A percentile compares a stretch with the other conserved stretches of the same genome.
Conservation (phyloP, 2,888 invertebrate species). For the Zygogramma bicolorata region DNA sequence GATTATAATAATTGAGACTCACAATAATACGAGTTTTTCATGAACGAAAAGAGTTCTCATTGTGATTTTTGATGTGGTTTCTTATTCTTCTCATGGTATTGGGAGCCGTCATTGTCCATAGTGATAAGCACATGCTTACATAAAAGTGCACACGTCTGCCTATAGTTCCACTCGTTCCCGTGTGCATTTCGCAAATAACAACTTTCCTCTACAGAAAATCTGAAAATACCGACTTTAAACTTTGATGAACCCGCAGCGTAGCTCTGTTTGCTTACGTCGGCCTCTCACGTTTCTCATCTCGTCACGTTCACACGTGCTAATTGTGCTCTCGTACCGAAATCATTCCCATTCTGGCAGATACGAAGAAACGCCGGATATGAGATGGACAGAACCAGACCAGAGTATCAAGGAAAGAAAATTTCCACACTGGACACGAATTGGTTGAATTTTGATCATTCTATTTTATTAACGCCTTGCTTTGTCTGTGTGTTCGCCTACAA, state of each 20-base stretch:
- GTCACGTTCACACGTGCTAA: slow-evolving; percentile 53
- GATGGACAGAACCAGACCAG: neutral
- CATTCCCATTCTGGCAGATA: neutral
- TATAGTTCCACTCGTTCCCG: neutral
- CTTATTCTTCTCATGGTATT: too few relatives aligned
- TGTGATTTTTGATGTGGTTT: too few relatives aligned
- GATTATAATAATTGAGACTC: too few relatives aligned
- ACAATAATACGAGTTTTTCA: too few relatives aligned
- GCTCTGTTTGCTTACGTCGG: slow-evolving; percentile 46
- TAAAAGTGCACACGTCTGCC: neutral
- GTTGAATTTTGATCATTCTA: too few relatives aligned
- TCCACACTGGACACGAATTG: too few relatives aligned
- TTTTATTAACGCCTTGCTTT: too few relatives aligned
- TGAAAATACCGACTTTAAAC: slow-evolving; percentile 6
- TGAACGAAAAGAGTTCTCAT: too few relatives aligned
- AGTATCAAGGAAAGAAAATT: too few relatives aligned
- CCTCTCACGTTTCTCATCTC: slow-evolving; percentile 49
- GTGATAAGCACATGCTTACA: too few relatives aligned
- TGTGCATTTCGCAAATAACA: neutral
- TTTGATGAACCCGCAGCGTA: neutral
- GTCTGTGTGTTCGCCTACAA: too few relatives aligned
- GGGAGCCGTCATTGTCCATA: too few relatives aligned
- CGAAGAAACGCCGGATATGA: neutral
- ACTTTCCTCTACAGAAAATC: neutral
- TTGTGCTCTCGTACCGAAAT: slow-evolving; percentile 28